phyloP scores from a whole-genome alignment of 2,113 vertebrate species.

The Podarcis raffonei region DNA sequence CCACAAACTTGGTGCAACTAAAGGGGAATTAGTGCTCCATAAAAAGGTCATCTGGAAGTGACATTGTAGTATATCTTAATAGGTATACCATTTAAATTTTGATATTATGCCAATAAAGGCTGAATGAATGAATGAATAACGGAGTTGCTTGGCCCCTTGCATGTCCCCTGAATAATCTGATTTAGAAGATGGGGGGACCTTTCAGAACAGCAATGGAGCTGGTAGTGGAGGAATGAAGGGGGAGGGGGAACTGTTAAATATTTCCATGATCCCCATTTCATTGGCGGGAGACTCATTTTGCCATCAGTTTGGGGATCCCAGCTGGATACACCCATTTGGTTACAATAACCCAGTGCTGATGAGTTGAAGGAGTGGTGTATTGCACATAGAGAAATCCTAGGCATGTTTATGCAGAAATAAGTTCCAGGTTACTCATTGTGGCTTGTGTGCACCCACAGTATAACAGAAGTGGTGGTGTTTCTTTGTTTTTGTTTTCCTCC shows the following conservation, averaged over 20 bases:
- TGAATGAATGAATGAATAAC: not conserved
- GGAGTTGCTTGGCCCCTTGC: not conserved
- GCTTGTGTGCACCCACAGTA: not conserved
- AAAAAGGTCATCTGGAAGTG: too few species aligned
- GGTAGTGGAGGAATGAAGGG: not conserved
- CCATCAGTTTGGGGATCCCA: not conserved
- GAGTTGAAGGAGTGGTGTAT: not conserved
- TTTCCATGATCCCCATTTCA: not conserved
- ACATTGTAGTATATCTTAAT: not conserved
- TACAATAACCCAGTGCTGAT: not conserved
- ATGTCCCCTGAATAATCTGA: not conserved
- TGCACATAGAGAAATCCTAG: not conserved
- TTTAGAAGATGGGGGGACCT: not conserved
- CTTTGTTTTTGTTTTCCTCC: conserved; percentile 39
- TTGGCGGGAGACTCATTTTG: not conserved
- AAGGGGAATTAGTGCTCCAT: too few species aligned
- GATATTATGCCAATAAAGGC: not conserved
- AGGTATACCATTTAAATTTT: not conserved
- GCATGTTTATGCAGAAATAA: not conserved
- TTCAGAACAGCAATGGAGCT: not conserved
- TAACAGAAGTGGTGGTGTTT: not conserved
- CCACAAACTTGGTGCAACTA: too few species aligned
- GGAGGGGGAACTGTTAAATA: not conserved
- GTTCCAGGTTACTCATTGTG: not conserved
- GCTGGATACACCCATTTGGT: not conserved